Evolutionary conservation across 2,888 invertebrate species (phyloP).

Genomic region (Spodoptera picta): DNA sequence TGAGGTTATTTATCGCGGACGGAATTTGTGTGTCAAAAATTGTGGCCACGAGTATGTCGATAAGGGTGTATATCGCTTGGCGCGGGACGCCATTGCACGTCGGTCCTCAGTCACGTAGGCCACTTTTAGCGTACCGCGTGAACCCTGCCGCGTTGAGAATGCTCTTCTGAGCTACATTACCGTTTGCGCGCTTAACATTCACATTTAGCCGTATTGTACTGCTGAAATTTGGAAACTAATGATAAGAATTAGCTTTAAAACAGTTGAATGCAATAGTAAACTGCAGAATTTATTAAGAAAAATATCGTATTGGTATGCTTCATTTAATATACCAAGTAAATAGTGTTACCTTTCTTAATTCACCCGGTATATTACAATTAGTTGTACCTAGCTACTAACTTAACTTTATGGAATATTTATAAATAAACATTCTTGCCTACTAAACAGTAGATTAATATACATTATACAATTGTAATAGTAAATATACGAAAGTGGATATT

Average conservation of each 20-base stretch:
- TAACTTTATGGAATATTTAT: no score
- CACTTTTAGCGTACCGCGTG: conserved; percentile 67
- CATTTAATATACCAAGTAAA: no score
- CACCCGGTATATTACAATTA: no score
- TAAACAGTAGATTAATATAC: no score
- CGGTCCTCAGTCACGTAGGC: conserved; percentile 87
- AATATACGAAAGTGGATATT: conserved; percentile 6
- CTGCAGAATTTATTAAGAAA: no score
- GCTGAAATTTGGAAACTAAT: conserved; percentile 71
- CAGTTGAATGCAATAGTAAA: neutral
- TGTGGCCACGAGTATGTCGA: conserved; percentile 67
- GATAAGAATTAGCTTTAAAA: conserved; percentile 50
- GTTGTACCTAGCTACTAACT: no score
- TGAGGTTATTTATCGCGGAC: conserved; percentile 32
- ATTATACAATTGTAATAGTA: no score
- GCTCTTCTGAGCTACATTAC: conserved; percentile 41
- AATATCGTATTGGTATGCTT: no score
- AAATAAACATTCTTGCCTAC: no score
- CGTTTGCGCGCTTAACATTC: conserved; percentile 32
- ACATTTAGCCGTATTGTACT: conserved; percentile 59
- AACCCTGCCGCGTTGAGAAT: conserved; percentile 70
- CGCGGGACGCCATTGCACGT: conserved; percentile 85
- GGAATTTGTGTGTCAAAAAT: conserved; percentile 37
- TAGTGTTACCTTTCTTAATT: no score
- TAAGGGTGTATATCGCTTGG: conserved; percentile 86